phyloP scores from a whole-genome alignment of 2,113 vertebrate species.

The Toxotes chatareus region DNA sequence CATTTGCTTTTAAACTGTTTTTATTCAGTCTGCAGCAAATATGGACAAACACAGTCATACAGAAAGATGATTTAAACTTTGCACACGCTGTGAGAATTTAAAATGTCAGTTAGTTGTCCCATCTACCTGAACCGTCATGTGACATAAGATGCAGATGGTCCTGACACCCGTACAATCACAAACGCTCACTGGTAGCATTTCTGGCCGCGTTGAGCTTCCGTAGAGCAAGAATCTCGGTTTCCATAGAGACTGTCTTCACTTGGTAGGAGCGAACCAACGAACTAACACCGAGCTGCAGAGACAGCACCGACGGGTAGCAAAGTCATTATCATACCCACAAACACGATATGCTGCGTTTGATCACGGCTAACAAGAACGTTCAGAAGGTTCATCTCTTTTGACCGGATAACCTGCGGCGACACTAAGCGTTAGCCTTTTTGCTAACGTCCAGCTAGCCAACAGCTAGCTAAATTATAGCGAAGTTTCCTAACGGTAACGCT shows the following conservation, averaged over 20 bases:
- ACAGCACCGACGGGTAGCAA: conserved; percentile 24
- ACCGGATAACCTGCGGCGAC: neutral
- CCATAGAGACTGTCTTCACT: conserved; percentile 56
- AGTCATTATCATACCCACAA: accelerated
- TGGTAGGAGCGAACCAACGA: neutral
- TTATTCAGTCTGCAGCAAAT: neutral
- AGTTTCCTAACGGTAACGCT: neutral
- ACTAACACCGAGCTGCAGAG: neutral
- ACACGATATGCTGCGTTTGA: accelerated
- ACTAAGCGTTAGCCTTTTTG: conserved; percentile 6
- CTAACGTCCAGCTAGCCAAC: neutral
- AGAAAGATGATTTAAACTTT: neutral
- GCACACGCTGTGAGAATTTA: neutral
- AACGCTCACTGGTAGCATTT: neutral
- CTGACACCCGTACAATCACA: too few species aligned
- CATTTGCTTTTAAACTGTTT: neutral
- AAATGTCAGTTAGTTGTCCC: too few species aligned
- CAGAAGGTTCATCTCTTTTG: neutral
- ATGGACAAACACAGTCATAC: neutral
- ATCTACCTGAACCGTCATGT: too few species aligned
- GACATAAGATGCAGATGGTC: too few species aligned
- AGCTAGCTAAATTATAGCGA: neutral
- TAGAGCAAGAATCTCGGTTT: conserved; percentile 32
- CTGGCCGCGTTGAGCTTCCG: conserved; percentile 40
- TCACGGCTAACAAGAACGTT: accelerated